phyloP scores from a whole-genome alignment of 1,140 invertebrate genomes.

The Pogonognathellus flavescens region DNA sequence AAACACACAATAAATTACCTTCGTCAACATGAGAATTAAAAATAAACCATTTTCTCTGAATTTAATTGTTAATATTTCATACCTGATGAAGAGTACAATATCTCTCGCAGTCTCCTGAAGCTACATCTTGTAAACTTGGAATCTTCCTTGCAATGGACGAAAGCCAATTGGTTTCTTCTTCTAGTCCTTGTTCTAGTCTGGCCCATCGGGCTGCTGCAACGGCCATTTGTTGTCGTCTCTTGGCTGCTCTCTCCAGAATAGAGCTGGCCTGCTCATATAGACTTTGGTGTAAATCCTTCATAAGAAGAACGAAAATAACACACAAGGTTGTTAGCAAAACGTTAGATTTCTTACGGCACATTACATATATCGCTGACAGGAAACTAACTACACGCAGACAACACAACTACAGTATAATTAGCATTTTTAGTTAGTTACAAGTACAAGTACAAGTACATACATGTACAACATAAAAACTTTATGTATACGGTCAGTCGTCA shows the following conservation, averaged over 20 bases:
- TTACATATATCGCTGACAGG: not conserved
- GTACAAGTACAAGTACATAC: too few relatives aligned
- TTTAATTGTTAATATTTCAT: conserved; percentile 51
- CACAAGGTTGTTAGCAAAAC: conserved; percentile 1
- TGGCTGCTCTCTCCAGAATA: conserved; percentile 83
- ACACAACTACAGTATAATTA: too few relatives aligned
- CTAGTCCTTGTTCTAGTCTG: conserved; percentile 81
- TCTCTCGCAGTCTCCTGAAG: conserved; percentile 84
- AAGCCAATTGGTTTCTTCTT: conserved; percentile 85
- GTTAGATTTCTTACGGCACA: not conserved
- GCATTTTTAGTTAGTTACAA: not conserved
- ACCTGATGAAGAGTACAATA: conserved; percentile 85
- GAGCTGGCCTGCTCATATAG: conserved; percentile 80
- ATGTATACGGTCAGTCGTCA: conserved; percentile 71
- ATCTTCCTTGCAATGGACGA: conserved; percentile 84
- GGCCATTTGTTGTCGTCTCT: conserved; percentile 83
- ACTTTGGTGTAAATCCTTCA: conserved; percentile 77
- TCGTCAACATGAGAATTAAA: not conserved
- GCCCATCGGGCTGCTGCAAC: conserved; percentile 84
- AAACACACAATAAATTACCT: not conserved
- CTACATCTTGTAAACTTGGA: conserved; percentile 82
- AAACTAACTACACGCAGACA: not conserved
- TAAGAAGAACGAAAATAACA: conserved; percentile 19
- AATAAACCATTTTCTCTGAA: not conserved
- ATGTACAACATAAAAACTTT: not conserved